Evolutionary conservation across 2,888 invertebrate genomes (phyloP), one percentile per base, ranked within the genome.

Genomic region (Microctonus aethiopoides): DNA sequence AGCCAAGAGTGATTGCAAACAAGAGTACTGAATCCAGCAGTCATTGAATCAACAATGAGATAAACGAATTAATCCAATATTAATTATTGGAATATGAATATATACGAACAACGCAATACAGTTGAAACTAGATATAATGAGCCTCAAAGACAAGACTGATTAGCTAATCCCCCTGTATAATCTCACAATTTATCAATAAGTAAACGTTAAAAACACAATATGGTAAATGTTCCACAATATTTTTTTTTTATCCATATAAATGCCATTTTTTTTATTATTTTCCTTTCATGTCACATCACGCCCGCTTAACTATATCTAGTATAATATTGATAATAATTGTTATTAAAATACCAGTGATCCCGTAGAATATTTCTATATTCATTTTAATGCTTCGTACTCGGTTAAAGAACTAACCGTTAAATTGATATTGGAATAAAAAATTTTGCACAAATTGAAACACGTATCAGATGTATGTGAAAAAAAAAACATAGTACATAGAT

Each of bases 141-240:
- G 85, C 86, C 86, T 86, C 85, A 83, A 85, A 84, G 82, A 85
- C 82, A 86, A 86, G 86, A 86, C 86, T 86, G 86, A 86, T 84
- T 86, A 86, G 86, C 84, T 86, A 84, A 85, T 83, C 82, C 81
- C 82, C 36, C 56, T 80, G 80, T 82, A 80, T 83, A 84, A 82
- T 81, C 79, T 81, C 83, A 77, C 83, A 82, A 83, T 83, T 81
- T 82, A 81, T 80, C 80, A 80, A 79, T 83, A 83, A 85, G 84
- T 83, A 79, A 81, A 83, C 75, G 74, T 77, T 78, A 77, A 75
- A 57, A 73, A 72, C 67, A 76, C 77, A 80, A 83, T 80, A 80
- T 80, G 80, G 81, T 83, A 82, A 79, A 83, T 83, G 83, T 84
- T 86, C 83, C 83, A 82, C 74, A 80, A 54, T 73, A 75, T 76